A percentile compares a stretch with the other conserved stretches of the same genome.
Evolutionary conservation across 30 jellyfish, hydroid and myxozoan species (phyloP).

Genomic region (Morbakka virulenta): DNA sequence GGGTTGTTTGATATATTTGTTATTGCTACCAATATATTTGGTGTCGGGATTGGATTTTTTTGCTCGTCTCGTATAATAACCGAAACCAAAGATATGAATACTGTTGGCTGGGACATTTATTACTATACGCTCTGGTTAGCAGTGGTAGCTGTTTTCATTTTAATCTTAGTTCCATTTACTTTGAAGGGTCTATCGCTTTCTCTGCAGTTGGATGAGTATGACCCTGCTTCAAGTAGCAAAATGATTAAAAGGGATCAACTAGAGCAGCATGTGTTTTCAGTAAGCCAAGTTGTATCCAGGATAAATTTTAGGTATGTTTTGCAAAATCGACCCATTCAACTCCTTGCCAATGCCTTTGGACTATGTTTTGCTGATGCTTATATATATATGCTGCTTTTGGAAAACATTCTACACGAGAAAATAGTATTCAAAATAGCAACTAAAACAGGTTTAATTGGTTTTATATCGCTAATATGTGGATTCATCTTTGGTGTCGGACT

Average conservation of each 20-base stretch:
- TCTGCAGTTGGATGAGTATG: neutral
- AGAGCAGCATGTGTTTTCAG: neutral
- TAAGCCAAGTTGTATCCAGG: neutral
- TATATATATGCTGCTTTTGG: neutral
- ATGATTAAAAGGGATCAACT: neutral
- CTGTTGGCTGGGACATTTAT: slow-evolving; percentile 9
- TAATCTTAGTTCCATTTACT: slow-evolving; percentile 40
- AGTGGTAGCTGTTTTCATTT: slow-evolving; percentile 3
- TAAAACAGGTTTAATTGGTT: neutral
- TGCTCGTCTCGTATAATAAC: slow-evolving; percentile 8
- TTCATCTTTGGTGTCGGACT: neutral
- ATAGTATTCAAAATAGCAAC: neutral
- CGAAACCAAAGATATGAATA: neutral
- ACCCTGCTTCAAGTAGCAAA: neutral
- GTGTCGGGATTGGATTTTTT: neutral
- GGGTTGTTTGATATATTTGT: neutral
- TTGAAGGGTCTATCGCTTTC: slow-evolving; percentile 12
- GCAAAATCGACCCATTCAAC: neutral
- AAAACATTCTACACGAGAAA: neutral
- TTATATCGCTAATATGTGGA: neutral
- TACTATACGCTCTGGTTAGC: slow-evolving; percentile 36
- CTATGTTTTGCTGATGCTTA: neutral
- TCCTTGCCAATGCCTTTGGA: neutral
- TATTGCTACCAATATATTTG: slow-evolving; percentile 9
- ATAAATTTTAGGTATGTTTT: neutral